phyloP scores from a whole-genome alignment of 2,888 invertebrate genomes.

The Apoderus coryli region DNA sequence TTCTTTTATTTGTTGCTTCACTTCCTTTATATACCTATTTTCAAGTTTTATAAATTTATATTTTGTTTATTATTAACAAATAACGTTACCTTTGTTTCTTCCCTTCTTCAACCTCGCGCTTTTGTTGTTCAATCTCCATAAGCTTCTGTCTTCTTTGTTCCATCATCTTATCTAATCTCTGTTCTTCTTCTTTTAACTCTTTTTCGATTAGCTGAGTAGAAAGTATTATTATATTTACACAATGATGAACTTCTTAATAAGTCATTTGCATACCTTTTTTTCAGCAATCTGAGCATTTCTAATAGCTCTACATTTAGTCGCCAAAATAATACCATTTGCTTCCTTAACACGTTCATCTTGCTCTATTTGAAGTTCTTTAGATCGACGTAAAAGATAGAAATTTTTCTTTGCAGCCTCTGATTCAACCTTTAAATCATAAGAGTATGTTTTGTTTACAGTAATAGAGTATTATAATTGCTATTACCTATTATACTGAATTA shows the following conservation, averaged over 20 bases:
- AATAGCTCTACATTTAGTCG: conserved; percentile 73
- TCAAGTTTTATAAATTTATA: conserved; percentile 1
- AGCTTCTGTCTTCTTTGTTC: conserved; percentile 48
- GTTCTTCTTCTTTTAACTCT: conserved; percentile 41
- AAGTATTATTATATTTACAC: too few relatives aligned
- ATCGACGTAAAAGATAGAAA: conserved; percentile 36
- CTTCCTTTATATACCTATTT: conserved; percentile 24
- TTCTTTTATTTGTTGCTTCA: conserved; percentile 36
- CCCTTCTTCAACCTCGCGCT: conserved; percentile 29
- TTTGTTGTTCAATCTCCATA: conserved; percentile 39
- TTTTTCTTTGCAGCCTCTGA: conserved; percentile 36
- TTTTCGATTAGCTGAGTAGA: conserved; percentile 37
- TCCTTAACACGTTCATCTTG: conserved; percentile 52
- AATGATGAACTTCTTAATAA: too few relatives aligned
- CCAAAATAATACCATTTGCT: conserved; percentile 65
- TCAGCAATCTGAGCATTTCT: conserved; percentile 70
- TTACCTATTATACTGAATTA: conserved; percentile 8
- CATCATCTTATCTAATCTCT: conserved; percentile 52
- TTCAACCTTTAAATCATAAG: conserved; percentile 29
- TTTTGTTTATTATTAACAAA: conserved; percentile 13
- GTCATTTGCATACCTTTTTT: conserved; percentile 25
- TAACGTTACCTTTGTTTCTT: conserved; percentile 20
- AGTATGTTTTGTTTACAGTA: background rate
- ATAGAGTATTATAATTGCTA: background rate
- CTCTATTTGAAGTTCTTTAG: conserved; percentile 38